phyloP scores from a whole-genome alignment of 2,888 invertebrate genomes.

The Taenaris catops region DNA sequence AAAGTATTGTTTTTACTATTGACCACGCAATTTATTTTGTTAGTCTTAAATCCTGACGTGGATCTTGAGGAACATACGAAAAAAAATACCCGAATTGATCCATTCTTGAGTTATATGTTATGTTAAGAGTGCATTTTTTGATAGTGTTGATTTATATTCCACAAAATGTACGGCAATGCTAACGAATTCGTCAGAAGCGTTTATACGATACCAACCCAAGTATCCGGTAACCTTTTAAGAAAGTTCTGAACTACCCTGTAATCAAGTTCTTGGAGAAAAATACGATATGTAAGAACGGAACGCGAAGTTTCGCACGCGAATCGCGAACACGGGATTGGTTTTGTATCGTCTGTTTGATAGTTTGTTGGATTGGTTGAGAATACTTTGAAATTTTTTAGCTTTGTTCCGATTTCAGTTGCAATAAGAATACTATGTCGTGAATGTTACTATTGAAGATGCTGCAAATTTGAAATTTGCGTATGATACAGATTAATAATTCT shows the following conservation, averaged over 20 bases:
- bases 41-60: too few species aligned
- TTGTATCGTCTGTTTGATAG: slow-evolving; percentile 21
- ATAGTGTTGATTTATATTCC: too few species aligned
- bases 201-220: slow-evolving; percentile 22
- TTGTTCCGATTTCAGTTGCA: slow-evolving; percentile 5
- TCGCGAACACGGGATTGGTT: slow-evolving; percentile 23
- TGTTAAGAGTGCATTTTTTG: too few species aligned
- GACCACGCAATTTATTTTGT: too few species aligned
- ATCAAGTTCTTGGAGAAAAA: slow-evolving; percentile 45
- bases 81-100: too few species aligned
- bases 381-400: slow-evolving; percentile 9
- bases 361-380: slow-evolving; percentile 15
- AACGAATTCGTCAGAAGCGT: slow-evolving; percentile 10
- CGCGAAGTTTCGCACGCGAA: slow-evolving; percentile 27
- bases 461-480: too few species aligned
- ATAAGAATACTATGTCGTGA: too few species aligned
- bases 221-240: slow-evolving; percentile 45
- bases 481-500: too few species aligned
- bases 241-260: slow-evolving; percentile 40
- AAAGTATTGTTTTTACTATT: too few species aligned
- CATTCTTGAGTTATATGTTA: too few species aligned
- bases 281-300: slow-evolving; percentile 37
- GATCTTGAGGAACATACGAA: too few species aligned
- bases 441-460: too few species aligned
- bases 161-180: neutral